Base-by-base conservation (phyloP, 2,113 vertebrate genomes). In the Gambusia affinis region DNA sequence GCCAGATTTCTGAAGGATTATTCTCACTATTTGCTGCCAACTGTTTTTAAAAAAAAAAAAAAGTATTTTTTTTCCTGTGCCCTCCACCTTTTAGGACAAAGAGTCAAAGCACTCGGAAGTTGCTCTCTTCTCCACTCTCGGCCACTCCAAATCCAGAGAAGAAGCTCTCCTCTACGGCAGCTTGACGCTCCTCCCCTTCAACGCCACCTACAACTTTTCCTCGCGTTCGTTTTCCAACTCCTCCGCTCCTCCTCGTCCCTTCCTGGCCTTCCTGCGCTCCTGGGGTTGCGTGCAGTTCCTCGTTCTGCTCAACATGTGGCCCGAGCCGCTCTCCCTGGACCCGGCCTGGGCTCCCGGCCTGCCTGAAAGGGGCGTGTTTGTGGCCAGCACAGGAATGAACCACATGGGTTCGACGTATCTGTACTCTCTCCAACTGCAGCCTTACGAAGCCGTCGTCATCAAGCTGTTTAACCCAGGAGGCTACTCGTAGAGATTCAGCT, bases 281-380 rank as follows among this genome's bases (percentile, higher is more conserved):
- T 95, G 93, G 95, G 93, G 91, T 17, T 95, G 94, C 6, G 83
- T 91, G 57, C 92, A 91, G 37, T 92, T 95, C 75, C 82, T 95
- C 0, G 31, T 94, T 15, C 60, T 95, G 78, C 86, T 95, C 60
- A 94, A 95, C 63, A 6, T 92, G 0, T 88, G 93, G 1, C n/a
- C 90, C 0, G 85, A 89, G 60, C 33, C 39, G 57, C 85, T 72
- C 0, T 0, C 66, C 8, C 67, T 94, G 81, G 86, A 92, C 29
- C 82, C 88, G 0, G 29, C 80, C 27, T 92, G 92, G 94, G 83
- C 80, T 2, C 51, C 17, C 0, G 82, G 72, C 28, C 80, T 95
- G 27, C 93, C 94, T 4, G 42, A 80, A 31, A 78, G 61, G 0
- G 93, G 94, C 0, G 83, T 94, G 64, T 92, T 93, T 69, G 83